Percentiles rank a stretch among this genome's conserved stretches.
Evolutionary conservation across 2,888 invertebrate genomes (phyloP).

Genomic region (Agonopterix subpropinquella): DNA sequence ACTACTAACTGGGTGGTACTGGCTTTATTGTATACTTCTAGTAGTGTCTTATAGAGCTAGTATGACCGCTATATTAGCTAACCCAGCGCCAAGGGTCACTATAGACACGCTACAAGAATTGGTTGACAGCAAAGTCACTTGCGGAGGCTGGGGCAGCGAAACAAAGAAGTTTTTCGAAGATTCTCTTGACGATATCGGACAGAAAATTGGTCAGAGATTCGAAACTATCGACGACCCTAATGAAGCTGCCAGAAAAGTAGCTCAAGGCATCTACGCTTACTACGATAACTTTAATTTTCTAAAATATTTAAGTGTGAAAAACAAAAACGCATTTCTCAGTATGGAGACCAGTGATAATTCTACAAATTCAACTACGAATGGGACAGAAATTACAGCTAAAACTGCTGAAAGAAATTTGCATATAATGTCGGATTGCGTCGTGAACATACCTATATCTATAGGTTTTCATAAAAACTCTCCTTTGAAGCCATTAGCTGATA

Average conservation of each 20-base stretch:
- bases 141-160: constrained; percentile 84
- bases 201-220: constrained; percentile 80
- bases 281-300: constrained; percentile 86
- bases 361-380: constrained; percentile 14
- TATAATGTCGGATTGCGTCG: constrained; percentile 88
- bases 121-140: constrained; percentile 77
- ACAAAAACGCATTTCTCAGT: constrained; percentile 49
- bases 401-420: constrained; percentile 76
- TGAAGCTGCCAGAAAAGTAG: constrained; percentile 79
- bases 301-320: constrained; percentile 77
- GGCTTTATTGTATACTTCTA: constrained; percentile 88
- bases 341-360: constrained; percentile 25
- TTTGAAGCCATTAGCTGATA: constrained; percentile 80
- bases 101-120: constrained; percentile 85
- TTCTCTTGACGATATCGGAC: constrained; percentile 80
- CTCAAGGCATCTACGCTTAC: constrained; percentile 83
- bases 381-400: constrained; percentile 16
- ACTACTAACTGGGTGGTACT: constrained; percentile 90
- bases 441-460: constrained; percentile 87
- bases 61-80: constrained; percentile 89
- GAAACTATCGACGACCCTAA: constrained; percentile 77
- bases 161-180: constrained; percentile 81
- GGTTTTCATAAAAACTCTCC: constrained; percentile 90
- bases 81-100: constrained; percentile 85
- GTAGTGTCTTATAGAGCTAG: constrained; percentile 89